Base-by-base conservation (phyloP, 2,797 vertebrate species). In the Bovichtus variegatus region DNA sequence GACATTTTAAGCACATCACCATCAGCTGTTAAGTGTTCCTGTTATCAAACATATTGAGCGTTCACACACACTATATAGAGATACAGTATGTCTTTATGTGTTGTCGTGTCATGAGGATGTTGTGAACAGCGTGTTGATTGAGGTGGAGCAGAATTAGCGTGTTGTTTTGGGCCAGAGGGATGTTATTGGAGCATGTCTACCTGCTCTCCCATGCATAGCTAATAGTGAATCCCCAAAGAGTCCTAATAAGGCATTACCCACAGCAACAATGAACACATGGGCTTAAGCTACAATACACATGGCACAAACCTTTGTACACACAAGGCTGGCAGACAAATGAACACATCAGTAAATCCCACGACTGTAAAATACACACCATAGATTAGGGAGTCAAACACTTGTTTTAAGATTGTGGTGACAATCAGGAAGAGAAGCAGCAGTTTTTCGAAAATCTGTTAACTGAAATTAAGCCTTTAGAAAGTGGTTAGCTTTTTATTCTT, bases 151-250 rank as follows among this genome's bases (percentile, higher is more conserved):
- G 84, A 90, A 81, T 89, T 57, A 55, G 80, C 57, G 18, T 87
- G 81, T 66, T 65, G 74, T 83, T 83, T 74, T 66, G 72, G 63
- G 68, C 79, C 78, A 34, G 79, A 55, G 76, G 66, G 81, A 84
- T 49, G 71, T 90, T 83, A 85, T 23, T 87, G 84, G 80, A 91
- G 90, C 86, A 84, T 80, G 84, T 73, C 82, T 84, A 72, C 71
- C 87, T 82, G 87, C 77, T 79, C 75, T 21, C 53, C 76, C 91
- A 90, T 80, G 91, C 86, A 72, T 80, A 67, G 69, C 83, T 89
- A 89, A 93, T 75, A n/a, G 70, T 44, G 61, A 90, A 82, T 69
- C 80, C 85, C 83, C 50, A 50, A 51, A 67, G 81, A 84, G 70
- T 44, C 64, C 53, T 83, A 85, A 83, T 84, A 84, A 86, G 78